These are phyloP conservation scores for Panurus biarmicus DNA, from an alignment of 2,113 vertebrate genomes.

Conservation along the genomic window DNA sequence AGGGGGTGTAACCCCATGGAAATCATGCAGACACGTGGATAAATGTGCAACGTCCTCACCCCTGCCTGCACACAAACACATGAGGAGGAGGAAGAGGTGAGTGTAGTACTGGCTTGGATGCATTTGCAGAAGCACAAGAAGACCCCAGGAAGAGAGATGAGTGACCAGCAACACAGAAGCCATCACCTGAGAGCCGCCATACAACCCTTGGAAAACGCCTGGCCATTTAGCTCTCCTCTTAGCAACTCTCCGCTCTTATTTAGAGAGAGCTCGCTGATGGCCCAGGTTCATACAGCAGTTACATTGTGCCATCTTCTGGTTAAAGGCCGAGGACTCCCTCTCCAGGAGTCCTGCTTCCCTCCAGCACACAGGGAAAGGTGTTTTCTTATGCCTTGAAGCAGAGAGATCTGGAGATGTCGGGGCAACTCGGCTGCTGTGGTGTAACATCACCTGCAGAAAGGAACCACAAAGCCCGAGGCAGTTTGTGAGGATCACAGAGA, in stretches of 20 bases:
- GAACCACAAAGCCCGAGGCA: neutral
- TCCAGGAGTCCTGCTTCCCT: neutral
- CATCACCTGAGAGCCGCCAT: neutral
- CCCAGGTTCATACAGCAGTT: slow-evolving; percentile 14
- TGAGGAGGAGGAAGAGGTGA: neutral
- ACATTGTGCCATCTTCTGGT: slow-evolving; percentile 65
- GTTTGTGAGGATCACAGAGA: neutral
- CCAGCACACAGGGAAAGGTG: neutral
- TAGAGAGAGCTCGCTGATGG: neutral
- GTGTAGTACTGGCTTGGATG: accelerated
- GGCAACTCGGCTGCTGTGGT: neutral
- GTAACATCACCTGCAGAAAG: neutral
- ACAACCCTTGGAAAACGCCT: neutral
- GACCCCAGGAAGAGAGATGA: neutral
- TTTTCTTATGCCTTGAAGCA: neutral
- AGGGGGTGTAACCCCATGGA: neutral
- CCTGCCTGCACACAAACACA: accelerated
- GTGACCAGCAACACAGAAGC: neutral
- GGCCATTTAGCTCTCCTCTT: neutral
- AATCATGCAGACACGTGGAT: neutral
- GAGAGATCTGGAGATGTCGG: neutral
- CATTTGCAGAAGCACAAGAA: neutral
- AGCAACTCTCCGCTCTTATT: neutral
- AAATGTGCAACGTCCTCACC: neutral
- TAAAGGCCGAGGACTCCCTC: slow-evolving; percentile 16